phyloP scores from a whole-genome alignment of 2,888 invertebrate species.

The Hemaris fuciformis region DNA sequence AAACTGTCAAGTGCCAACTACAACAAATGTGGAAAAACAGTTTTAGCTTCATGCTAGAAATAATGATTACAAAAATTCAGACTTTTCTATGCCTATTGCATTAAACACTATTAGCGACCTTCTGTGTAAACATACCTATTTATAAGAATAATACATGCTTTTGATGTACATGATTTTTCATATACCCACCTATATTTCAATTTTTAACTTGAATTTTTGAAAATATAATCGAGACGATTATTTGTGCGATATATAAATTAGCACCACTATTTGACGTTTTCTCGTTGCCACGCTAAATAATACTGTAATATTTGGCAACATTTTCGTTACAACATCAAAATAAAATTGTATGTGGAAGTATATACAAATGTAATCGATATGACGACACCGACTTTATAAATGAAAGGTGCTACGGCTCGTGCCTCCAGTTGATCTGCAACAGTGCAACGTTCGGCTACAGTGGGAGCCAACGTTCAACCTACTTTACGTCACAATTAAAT shows the following conservation, averaged over 20 bases:
- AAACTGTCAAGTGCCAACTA: no score
- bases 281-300: neutral
- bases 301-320: constrained; percentile 36
- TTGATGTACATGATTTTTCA: no score
- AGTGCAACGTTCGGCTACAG: constrained; percentile 77
- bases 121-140: no score
- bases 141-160: no score
- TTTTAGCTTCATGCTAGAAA: no score
- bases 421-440: constrained; percentile 63
- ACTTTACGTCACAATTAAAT: constrained; percentile 9
- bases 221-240: no score
- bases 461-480: constrained; percentile 72
- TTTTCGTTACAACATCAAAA: constrained; percentile 48
- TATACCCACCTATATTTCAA: no score
- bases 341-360: constrained; percentile 57
- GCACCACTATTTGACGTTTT: neutral
- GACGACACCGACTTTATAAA: constrained; percentile 79
- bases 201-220: no score
- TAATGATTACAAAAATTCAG: no score
- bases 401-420: constrained; percentile 61
- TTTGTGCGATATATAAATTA: neutral
- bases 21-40: no score
- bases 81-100: no score
- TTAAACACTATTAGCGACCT: no score
- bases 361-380: constrained; percentile 66